Evolutionary conservation across 2,113 vertebrate species (phyloP).

Genomic region (Nasalis larvatus): DNA sequence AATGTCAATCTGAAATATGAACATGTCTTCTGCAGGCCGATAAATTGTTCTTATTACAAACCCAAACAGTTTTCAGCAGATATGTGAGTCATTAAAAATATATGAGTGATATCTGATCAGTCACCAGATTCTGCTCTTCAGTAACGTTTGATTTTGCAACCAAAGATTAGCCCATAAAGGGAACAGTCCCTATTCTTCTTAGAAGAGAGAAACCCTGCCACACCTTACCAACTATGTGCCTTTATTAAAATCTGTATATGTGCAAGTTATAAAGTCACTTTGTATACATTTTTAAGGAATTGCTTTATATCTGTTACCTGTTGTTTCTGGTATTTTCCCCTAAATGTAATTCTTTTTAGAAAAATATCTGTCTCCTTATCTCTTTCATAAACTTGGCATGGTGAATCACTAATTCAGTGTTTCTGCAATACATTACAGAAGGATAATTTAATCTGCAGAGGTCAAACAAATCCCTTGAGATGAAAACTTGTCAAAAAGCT

Average conservation of each 20-base stretch:
- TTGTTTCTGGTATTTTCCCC: no score
- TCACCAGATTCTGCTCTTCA: not conserved
- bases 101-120: not conserved
- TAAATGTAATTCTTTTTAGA: not conserved
- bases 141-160: not conserved
- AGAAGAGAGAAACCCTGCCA: not conserved
- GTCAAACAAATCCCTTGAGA: constrained; percentile 49
- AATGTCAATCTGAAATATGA: not conserved
- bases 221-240: not conserved
- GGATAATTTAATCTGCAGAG: constrained; percentile 58
- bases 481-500: constrained; percentile 45
- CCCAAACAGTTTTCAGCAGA: not conserved
- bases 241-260: not conserved
- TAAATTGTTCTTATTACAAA: not conserved
- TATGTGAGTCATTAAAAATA: constrained; percentile 31
- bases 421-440: constrained; percentile 23
- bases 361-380: constrained; percentile 3
- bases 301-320: not conserved
- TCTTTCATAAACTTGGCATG: not conserved
- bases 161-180: not conserved
- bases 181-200: not conserved
- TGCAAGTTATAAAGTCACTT: not conserved
- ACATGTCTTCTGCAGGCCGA: not conserved
- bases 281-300: constrained; percentile 27
- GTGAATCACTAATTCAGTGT: not conserved